phyloP scores from a whole-genome alignment of 2,113 vertebrate species.

The Nansenia antarctica region DNA sequence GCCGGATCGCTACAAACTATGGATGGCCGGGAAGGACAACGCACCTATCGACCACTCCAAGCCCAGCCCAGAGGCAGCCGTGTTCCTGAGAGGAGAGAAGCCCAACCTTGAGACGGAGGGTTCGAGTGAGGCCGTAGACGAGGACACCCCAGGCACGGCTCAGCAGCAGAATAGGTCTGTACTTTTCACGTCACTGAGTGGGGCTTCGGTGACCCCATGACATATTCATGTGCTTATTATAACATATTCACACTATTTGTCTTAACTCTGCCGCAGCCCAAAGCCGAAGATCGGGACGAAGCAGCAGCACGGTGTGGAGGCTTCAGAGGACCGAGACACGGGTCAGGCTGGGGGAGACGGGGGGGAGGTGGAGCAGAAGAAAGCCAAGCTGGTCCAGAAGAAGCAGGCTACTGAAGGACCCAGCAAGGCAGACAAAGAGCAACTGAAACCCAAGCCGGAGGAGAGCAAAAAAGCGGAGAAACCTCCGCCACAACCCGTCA shows the following conservation, averaged over 20 bases:
- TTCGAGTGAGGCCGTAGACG: background rate
- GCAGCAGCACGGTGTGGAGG: conserved; percentile 28
- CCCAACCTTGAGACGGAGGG: conserved; percentile 34
- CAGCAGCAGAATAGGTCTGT: background rate
- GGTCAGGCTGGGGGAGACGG: conserved; percentile 4
- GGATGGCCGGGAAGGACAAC: conserved; percentile 91
- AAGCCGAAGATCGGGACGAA: conserved; percentile 36
- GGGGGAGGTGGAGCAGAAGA: conserved; percentile 55
- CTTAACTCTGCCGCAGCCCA: conserved; percentile 32
- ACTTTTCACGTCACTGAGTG: background rate
- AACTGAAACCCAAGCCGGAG: conserved; percentile 26
- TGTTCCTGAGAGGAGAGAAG: conserved; percentile 74
- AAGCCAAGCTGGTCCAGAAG: conserved; percentile 38
- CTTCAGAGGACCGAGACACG: conserved; percentile 20
- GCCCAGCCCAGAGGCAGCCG: conserved; percentile 85
- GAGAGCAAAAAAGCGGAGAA: conserved; percentile 27
- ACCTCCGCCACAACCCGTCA: background rate
- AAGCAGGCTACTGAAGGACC: conserved; percentile 18
- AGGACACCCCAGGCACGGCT: background rate
- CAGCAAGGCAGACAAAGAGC: conserved; percentile 34
- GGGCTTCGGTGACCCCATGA: too few species aligned
- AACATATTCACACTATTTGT: background rate
- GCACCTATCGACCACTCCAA: conserved; percentile 87
- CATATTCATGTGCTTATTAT: background rate
- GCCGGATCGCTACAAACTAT: conserved; percentile 93